These are phyloP conservation scores for Acipenser transmontanus DNA, from an alignment of 2,797 vertebrate genomes.

Conservation along the genomic window DNA sequence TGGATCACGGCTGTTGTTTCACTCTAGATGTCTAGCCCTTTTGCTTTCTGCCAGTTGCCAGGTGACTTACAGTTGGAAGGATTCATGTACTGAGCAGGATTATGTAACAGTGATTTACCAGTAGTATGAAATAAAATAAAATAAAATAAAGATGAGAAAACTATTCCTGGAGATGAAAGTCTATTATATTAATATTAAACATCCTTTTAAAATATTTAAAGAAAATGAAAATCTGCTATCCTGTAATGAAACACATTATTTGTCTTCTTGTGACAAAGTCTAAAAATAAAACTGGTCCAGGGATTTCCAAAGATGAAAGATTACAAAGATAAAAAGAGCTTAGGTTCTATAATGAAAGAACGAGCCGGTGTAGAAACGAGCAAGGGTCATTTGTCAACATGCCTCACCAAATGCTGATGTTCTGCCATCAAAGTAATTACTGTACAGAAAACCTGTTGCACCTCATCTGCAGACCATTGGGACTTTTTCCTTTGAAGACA, in stretches of 20 bases:
- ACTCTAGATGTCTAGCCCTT: no score
- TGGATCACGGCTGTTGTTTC: no score
- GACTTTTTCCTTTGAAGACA: neutral
- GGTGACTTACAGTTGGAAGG: no score
- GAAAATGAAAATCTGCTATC: neutral
- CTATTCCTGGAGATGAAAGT: neutral
- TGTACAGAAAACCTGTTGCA: neutral
- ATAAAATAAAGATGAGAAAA: neutral
- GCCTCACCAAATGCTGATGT: neutral
- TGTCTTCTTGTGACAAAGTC: conserved; percentile 1
- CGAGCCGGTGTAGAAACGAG: neutral
- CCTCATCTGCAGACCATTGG: neutral
- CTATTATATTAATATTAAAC: neutral
- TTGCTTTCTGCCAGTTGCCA: no score
- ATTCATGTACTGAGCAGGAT: no score
- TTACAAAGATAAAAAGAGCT: conserved; percentile 1
- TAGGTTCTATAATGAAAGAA: conserved; percentile 1
- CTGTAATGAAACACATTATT: neutral
- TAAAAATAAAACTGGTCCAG: neutral
- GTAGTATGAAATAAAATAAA: neutral
- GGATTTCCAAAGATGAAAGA: conserved; percentile 3
- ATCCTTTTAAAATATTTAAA: neutral
- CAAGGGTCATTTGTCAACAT: neutral
- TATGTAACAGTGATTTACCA: neutral
- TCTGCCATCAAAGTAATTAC: neutral